Evolutionary conservation across 2,888 invertebrate genomes (phyloP).

Genomic region (Pachliopta kotzebuea): DNA sequence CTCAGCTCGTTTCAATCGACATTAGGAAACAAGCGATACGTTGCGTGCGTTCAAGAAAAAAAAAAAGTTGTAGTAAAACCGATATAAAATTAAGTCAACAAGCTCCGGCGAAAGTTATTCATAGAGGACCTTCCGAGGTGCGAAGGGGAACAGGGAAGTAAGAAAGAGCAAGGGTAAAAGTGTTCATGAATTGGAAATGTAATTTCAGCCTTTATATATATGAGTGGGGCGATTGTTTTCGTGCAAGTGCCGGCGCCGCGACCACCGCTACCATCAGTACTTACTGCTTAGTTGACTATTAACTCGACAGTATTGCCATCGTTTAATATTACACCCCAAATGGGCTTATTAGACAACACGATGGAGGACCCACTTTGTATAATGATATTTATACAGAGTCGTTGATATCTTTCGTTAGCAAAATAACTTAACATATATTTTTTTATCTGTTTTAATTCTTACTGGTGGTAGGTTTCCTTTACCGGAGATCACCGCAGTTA

Average conservation of each 20-base stretch:
- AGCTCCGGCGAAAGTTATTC: slow-evolving; percentile 72
- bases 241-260: slow-evolving; percentile 54
- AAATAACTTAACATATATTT: too few species aligned
- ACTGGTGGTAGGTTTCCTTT: too few species aligned
- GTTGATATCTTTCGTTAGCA: too few species aligned
- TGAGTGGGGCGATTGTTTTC: slow-evolving; percentile 65
- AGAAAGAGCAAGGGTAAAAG: slow-evolving; percentile 51
- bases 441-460: too few species aligned
- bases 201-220: slow-evolving; percentile 68
- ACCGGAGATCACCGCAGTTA: too few species aligned
- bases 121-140: slow-evolving; percentile 67
- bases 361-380: too few species aligned
- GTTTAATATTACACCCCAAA: too few species aligned
- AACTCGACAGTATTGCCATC: not conserved
- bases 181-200: slow-evolving; percentile 80
- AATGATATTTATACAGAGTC: too few species aligned
- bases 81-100: slow-evolving; percentile 80
- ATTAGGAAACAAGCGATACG: slow-evolving; percentile 21
- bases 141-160: slow-evolving; percentile 34
- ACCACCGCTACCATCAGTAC: slow-evolving; percentile 29
- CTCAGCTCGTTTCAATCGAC: slow-evolving; percentile 19
- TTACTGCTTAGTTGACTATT: not conserved
- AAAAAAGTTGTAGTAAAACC: slow-evolving; percentile 46
- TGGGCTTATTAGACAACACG: too few species aligned
- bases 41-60: too few species aligned